A percentile compares a stretch with the other conserved stretches of the same genome.
phyloP scores from a whole-genome alignment of 2,888 invertebrate species.

The Euspilapteryx auroguttella region DNA sequence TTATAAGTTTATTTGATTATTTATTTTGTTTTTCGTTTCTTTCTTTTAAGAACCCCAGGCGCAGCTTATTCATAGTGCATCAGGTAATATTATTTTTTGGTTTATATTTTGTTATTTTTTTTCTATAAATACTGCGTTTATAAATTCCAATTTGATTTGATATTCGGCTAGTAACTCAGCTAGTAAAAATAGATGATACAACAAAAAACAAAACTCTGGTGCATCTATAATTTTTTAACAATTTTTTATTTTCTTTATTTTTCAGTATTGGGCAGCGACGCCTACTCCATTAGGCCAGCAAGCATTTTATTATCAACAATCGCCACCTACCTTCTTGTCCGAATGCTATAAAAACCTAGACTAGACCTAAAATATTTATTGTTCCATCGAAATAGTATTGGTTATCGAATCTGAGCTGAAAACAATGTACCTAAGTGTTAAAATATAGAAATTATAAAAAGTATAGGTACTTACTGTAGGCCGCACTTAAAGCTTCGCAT shows the following conservation, averaged over 20 bases:
- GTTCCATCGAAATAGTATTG: no score
- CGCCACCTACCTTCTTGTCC: constrained; percentile 40
- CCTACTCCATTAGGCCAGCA: constrained; percentile 18
- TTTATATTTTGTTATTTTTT: constrained; percentile 5
- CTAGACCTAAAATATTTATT: constrained; percentile 26
- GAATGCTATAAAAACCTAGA: constrained; percentile 28
- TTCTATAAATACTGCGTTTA: constrained; percentile 2
- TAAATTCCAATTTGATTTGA: not conserved
- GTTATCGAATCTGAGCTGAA: no score
- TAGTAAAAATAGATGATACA: no score
- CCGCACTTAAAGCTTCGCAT: no score
- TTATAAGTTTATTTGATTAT: constrained; percentile 11
- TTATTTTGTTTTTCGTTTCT: constrained; percentile 24
- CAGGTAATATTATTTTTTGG: constrained; percentile 23
- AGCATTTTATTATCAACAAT: constrained; percentile 19
- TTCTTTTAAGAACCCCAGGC: constrained; percentile 28
- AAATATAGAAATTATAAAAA: no score
- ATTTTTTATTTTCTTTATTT: no score
- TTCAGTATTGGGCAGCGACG: constrained; percentile 26
- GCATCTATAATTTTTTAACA: no score
- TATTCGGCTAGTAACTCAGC: no score
- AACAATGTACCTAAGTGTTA: no score
- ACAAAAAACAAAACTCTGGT: no score
- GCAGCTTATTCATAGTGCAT: constrained; percentile 31
- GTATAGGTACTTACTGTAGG: no score